These are phyloP conservation scores for Drosophila eugracilis DNA, from an alignment of 1,140 invertebrate species.

Conservation along the genomic window DNA sequence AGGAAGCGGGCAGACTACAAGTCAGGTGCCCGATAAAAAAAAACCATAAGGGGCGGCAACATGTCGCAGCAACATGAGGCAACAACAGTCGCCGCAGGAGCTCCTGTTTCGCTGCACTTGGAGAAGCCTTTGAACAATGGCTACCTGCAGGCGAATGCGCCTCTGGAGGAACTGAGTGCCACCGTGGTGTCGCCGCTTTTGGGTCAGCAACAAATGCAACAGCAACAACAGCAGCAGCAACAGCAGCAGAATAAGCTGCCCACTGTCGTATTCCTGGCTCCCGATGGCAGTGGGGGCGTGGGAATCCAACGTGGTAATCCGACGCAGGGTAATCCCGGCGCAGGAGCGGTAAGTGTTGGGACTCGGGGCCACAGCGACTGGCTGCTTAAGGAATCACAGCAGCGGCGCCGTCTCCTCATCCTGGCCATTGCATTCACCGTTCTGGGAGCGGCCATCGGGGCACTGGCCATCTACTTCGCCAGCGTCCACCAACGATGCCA, in stretches of 20 bases:
- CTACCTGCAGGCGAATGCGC: conserved; percentile 63
- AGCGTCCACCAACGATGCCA: conserved; percentile 72
- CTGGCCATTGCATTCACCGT: conserved; percentile 80
- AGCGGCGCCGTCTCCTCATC: conserved; percentile 70
- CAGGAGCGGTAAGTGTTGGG: background rate
- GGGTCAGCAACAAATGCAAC: conserved; percentile 27
- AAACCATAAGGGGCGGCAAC: too few species aligned
- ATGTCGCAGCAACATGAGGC: conserved; percentile 35
- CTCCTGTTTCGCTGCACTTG: background rate
- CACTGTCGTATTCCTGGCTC: conserved; percentile 73
- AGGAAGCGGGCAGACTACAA: conserved; percentile 21
- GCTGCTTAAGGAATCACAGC: conserved; percentile 75
- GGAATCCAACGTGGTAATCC: conserved; percentile 53
- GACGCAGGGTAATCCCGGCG: conserved; percentile 11
- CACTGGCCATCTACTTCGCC: conserved; percentile 81
- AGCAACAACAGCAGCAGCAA: conserved; percentile 19
- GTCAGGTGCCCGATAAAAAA: conserved; percentile 14
- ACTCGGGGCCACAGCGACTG: conserved; percentile 59
- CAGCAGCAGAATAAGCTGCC: conserved; percentile 68
- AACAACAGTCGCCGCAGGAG: background rate
- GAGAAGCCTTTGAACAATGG: conserved; percentile 70
- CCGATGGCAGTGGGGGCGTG: conserved; percentile 63
- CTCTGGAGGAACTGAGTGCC: conserved; percentile 59
- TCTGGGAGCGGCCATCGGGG: conserved; percentile 80
- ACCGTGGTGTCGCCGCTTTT: conserved; percentile 67